Percentiles rank a stretch among this genome's conserved stretches.
Conservation (phyloP, 2,888 invertebrate species). For the Drosophila rubida region DNA sequence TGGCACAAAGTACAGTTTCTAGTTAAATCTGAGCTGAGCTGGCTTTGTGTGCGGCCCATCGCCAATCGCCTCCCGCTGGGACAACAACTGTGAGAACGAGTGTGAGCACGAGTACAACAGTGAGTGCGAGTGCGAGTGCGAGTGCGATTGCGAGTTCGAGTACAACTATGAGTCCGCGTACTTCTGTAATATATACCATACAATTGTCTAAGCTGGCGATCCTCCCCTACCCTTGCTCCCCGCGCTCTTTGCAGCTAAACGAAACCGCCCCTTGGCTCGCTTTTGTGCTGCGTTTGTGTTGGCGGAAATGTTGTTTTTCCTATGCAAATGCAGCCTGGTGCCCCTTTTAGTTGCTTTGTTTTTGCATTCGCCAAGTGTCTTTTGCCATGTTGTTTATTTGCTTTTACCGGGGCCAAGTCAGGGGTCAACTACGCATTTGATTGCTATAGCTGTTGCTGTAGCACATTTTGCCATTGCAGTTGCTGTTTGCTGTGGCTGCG, state of each 20-base stretch:
- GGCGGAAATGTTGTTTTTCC: constrained; percentile 69
- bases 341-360: constrained; percentile 37
- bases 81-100: constrained; percentile 15
- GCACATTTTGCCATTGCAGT: neutral
- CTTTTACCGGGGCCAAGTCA: constrained; percentile 57
- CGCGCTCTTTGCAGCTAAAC: constrained; percentile 7
- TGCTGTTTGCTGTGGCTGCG: constrained; percentile 24
- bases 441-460: constrained; percentile 42
- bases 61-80: constrained; percentile 56
- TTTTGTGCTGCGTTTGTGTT: constrained; percentile 58
- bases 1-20: constrained; percentile 68
- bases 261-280: constrained; percentile 40
- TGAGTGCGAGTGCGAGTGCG: constrained; percentile 33
- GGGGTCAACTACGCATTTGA: constrained; percentile 70
- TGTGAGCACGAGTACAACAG: constrained; percentile 23
- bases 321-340: constrained; percentile 58
- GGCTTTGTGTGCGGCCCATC: constrained; percentile 69
- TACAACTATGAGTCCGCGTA: constrained; percentile 23
- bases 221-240: neutral
- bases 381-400: constrained; percentile 62
- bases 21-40: constrained; percentile 61
- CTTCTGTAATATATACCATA: constrained; percentile 50
- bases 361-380: constrained; percentile 59
- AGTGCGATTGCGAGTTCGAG: constrained; percentile 16
- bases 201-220: constrained; percentile 10